Base-by-base conservation (phyloP, 2,888 invertebrate species). In the Nowickia ferox region DNA sequence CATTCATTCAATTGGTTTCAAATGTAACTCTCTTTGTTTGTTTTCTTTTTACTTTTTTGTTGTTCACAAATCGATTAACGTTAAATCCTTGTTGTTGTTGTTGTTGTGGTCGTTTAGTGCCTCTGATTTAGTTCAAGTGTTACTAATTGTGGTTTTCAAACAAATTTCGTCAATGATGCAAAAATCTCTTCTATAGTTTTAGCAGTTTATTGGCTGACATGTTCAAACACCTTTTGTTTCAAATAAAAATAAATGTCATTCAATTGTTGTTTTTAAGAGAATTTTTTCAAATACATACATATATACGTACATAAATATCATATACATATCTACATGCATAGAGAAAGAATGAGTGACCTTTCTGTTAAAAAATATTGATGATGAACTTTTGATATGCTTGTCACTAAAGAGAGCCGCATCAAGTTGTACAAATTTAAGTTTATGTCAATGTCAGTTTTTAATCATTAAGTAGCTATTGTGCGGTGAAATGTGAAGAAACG, bases 91-190 rank as follows among this genome's bases (percentile, higher is more conserved):
- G 19, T 51, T 19, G 1, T 1, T n/a, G 38, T 57, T 30, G 30
- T 30, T 30, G 48, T 71, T 22, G 42, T 19, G 44, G n/a, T 48
- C 61, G 15, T 76, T 80, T 38, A 44, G 30, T 40, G 44, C 63
- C 59, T 71, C 30, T 17, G 17, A 57, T 51, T 71, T 57, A 65
- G 10, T 51, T 86, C 71, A 83, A 86, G 83, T 86, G 78, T 83
- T 72, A 86, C 86, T 79, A 83, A 86, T 83, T 86, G 86, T 66
- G 79, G 75, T 79, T 79, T 53, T n/a, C 6, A 44, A 83, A 72
- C 42, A 59, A 65, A 63, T 65, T 66, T 15, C 11, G 15, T 46
- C 61, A 75, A 48, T 75, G 42, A 59, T 42, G 66, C 46, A 38
- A 76, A 68, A 46, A 38, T 19, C 9, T 15, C 40, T 51, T 53